Evolutionary conservation across 2,888 invertebrate species (phyloP).

Genomic region (Polietes domitor): DNA sequence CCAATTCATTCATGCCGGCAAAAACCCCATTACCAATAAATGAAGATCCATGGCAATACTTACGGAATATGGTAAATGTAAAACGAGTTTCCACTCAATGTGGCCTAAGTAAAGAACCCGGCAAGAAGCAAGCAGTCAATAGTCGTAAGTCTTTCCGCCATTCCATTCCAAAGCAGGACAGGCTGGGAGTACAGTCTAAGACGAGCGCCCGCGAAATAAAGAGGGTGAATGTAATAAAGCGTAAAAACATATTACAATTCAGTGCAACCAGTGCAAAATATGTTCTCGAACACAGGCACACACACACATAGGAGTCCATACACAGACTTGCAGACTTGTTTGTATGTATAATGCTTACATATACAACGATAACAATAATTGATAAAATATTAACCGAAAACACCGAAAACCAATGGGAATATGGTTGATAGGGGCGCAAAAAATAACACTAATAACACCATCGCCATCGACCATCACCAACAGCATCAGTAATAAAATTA

Average conservation of each 20-base stretch:
- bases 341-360: not conserved
- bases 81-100: slow-evolving; percentile 26
- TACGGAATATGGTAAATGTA: slow-evolving; percentile 22
- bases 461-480: not conserved
- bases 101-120: not conserved
- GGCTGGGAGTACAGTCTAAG: too few species aligned
- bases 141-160: too few species aligned
- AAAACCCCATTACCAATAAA: slow-evolving; percentile 46
- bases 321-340: too few species aligned
- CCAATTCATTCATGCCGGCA: not conserved
- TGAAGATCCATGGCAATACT: slow-evolving; percentile 57
- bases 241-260: slow-evolving; percentile 12
- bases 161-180: too few species aligned
- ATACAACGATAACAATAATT: slow-evolving; percentile 2
- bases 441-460: not conserved
- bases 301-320: not conserved
- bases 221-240: not conserved
- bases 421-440: not conserved
- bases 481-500: not conserved
- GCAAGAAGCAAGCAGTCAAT: not conserved
- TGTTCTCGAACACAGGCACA: not conserved
- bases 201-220: not conserved
- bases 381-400: slow-evolving; percentile 31
- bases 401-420: not conserved
- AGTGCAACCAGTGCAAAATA: slow-evolving; percentile 7